Base-by-base conservation (phyloP, 2,113 vertebrate genomes). In the Synchiropus splendidus region DNA sequence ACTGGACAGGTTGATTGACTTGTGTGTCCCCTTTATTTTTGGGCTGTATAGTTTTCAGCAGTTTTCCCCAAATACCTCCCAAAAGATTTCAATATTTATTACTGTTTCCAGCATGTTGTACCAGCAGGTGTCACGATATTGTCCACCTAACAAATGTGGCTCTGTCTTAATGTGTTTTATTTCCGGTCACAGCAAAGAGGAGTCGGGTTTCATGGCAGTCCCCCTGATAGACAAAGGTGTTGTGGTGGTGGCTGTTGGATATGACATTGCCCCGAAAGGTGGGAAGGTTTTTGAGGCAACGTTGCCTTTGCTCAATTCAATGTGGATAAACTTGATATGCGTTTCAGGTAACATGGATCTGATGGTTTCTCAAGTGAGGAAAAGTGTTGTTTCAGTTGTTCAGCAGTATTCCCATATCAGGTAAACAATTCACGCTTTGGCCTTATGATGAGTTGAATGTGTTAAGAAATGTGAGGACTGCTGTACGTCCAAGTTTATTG, bases 311-410 rank as follows among this genome's bases (percentile, higher is more conserved):
- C n/a, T n/a, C n/a, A n/a, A n/a, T 34, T 27, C 21, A 27, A 27
- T 27, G n/a, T n/a, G n/a, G n/a, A n/a, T n/a, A n/a, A 27, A 27
- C 12, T 30, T 18, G 42, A 16, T n/a, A n/a, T 33, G 12, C 12
- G 32, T 50, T 5, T 34, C 46, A 98, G 95, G 93, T 18, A 77
- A 82, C 54, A 87, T 98, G 85, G 91, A 94, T 8, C 6, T 71
- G 58, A 98, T 98, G 85, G 88, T 94, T n/a, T 85, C 79, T 31
- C 93, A 98, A 68, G 88, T 90, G 18, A 79, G 89, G 42, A 82
- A 49, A 36, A 92, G 92, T 43, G 39, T 93, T 0, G 74, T 57
- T 1, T 91, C 86, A 8, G 62, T 92, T 14, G 58, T 76, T 42
- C 59, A 80, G 64, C 86, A 12, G 31, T 92, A 89, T 52, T 72